Evolutionary conservation across 2,888 invertebrate species (phyloP).

Genomic region (Melikaiella ostensackeni): DNA sequence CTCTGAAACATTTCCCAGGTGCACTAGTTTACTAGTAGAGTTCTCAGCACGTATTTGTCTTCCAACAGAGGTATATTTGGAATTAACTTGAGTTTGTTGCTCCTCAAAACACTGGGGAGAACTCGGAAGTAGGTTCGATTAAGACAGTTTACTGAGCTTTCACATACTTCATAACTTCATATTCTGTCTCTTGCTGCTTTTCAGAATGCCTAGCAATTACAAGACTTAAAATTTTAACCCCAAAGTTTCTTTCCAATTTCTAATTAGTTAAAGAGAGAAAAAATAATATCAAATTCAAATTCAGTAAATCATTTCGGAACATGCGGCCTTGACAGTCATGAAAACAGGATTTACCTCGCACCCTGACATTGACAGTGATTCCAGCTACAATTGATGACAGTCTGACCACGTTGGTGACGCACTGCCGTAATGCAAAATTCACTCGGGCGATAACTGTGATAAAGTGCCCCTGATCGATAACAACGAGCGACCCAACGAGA

Average conservation of each 20-base stretch:
- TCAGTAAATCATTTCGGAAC: not conserved
- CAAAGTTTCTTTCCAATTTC: not conserved
- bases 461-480: not conserved
- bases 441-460: not conserved
- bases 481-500: not conserved
- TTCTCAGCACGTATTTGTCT: not conserved
- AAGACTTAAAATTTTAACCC: not conserved
- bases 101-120: not conserved
- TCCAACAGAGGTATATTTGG: slow-evolving; percentile 5
- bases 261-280: not conserved
- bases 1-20: not conserved
- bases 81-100: slow-evolving; percentile 18
- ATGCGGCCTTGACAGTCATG: not conserved
- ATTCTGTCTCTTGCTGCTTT: not conserved
- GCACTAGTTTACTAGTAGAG: not conserved
- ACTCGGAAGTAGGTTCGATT: slow-evolving; percentile 4
- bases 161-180: slow-evolving; percentile 16
- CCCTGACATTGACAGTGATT: not conserved
- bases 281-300: too few species aligned
- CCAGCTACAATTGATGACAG: not conserved
- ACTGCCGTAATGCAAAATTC: not conserved
- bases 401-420: not conserved
- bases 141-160: slow-evolving; percentile 17
- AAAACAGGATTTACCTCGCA: not conserved
- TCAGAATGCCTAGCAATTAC: not conserved